phyloP scores from a whole-genome alignment of 2,797 vertebrate genomes.

The Pseudomugil tenellus region DNA sequence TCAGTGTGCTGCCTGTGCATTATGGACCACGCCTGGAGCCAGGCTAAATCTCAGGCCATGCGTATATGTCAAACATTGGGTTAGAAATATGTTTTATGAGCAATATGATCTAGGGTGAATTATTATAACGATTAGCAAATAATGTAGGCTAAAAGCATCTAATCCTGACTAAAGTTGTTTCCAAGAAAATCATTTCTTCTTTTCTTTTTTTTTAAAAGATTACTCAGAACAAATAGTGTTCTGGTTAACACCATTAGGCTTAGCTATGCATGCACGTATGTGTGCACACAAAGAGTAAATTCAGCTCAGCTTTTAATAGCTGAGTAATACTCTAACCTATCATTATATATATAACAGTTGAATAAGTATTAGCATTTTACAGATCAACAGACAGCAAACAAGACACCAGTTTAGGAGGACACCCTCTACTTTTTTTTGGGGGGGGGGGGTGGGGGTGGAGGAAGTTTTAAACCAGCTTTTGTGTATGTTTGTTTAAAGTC shows the following conservation, averaged over 20 bases:
- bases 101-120: slow-evolving; percentile 11
- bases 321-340: neutral
- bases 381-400: neutral
- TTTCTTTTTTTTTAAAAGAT: neutral
- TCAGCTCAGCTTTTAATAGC: neutral
- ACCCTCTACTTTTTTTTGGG: neutral
- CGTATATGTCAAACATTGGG: slow-evolving; percentile 1
- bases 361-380: neutral
- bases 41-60: neutral
- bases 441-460: too few relatives aligned
- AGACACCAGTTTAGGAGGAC: neutral
- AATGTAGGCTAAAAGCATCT: neutral
- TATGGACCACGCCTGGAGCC: neutral
- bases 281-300: neutral
- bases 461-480: too few relatives aligned
- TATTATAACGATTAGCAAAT: slow-evolving; percentile 17
- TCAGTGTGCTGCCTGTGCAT: slow-evolving; percentile 33
- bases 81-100: slow-evolving; percentile 6
- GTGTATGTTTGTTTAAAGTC: neutral
- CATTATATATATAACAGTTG: too few relatives aligned
- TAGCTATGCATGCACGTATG: neutral
- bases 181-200: neutral
- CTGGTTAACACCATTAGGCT: neutral
- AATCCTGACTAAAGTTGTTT: slow-evolving; percentile 17
- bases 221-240: neutral